These are phyloP conservation scores for Punctoribates punctum DNA, from an alignment of 2,888 invertebrate genomes.

Conservation along the genomic window DNA sequence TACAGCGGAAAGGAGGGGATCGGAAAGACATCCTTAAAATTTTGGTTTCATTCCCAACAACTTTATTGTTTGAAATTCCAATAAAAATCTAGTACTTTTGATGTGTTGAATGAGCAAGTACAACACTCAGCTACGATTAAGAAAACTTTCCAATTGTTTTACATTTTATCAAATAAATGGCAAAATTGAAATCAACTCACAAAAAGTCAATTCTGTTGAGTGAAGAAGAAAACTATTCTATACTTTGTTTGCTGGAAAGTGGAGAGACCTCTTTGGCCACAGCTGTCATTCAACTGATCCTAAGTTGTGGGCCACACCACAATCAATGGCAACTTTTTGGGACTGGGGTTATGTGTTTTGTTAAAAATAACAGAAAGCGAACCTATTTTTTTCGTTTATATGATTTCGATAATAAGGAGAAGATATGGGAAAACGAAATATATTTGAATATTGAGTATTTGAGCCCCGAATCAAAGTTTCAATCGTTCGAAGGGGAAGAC, in stretches of 20 bases:
- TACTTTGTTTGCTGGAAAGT: constrained; percentile 66
- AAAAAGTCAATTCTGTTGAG: constrained; percentile 64
- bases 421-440: constrained; percentile 92
- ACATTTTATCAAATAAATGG: neutral
- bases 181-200: constrained; percentile 44
- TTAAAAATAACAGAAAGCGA: constrained; percentile 79
- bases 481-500: constrained; percentile 89
- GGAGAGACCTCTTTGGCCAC: constrained; percentile 63
- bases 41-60: no score
- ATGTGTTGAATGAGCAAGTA: no score
- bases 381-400: constrained; percentile 88
- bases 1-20: no score
- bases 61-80: no score
- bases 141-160: no score
- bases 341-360: constrained; percentile 81
- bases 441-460: constrained; percentile 85
- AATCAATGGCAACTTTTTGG: constrained; percentile 74
- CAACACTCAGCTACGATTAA: no score
- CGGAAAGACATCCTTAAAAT: no score
- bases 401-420: constrained; percentile 67
- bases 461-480: constrained; percentile 71
- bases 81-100: no score
- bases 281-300: constrained; percentile 78
- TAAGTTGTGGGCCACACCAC: constrained; percentile 70
- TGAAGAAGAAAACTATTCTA: constrained; percentile 75